Evolutionary conservation across 2,113 vertebrate genomes (phyloP).

Genomic region (Baryphthengus martii): DNA sequence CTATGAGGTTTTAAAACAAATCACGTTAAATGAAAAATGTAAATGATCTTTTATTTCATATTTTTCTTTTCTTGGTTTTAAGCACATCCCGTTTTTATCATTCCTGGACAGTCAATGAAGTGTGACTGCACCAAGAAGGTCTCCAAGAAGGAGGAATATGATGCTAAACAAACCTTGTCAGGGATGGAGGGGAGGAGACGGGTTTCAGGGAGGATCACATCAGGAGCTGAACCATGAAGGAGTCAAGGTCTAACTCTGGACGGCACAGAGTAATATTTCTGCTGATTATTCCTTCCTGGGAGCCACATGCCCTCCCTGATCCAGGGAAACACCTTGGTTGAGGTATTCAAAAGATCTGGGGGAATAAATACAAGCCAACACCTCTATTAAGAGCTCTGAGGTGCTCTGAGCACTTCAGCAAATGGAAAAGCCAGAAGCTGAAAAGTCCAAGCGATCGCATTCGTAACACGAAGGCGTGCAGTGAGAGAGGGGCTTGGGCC

Average conservation of each 20-base stretch:
- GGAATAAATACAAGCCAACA: background rate
- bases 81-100: background rate
- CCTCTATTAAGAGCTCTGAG: rapidly evolving
- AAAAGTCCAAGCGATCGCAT: background rate
- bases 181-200: background rate
- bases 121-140: background rate
- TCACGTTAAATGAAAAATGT: background rate
- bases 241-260: background rate
- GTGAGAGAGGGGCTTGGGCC: background rate
- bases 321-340: background rate
- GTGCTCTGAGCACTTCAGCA: background rate
- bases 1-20: background rate
- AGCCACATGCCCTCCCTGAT: background rate
- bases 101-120: background rate
- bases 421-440: background rate
- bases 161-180: background rate
- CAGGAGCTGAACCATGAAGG: background rate
- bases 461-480: background rate
- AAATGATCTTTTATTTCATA: background rate
- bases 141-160: background rate
- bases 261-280: background rate
- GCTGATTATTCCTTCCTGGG: background rate
- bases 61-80: background rate
- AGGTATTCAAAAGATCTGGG: background rate
- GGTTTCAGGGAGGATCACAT: background rate